Evolutionary conservation across 2,888 invertebrate genomes (phyloP).

Genomic region (Phania funesta): DNA sequence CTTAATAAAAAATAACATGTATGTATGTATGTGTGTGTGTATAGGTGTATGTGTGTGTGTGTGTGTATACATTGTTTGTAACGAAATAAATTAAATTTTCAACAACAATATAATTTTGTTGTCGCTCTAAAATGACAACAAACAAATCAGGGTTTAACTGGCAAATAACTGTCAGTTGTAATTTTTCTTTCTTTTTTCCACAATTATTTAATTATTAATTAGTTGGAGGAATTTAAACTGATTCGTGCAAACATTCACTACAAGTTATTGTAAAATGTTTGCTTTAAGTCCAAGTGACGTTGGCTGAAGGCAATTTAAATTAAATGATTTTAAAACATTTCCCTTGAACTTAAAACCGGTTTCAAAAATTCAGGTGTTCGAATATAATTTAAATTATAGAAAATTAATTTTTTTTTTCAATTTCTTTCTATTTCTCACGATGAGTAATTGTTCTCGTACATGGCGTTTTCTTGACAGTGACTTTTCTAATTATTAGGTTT

Average conservation of each 20-base stretch:
- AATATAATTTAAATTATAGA: not conserved
- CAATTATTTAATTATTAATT: slow-evolving; percentile 9
- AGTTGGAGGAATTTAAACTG: not conserved
- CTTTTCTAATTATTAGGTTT: too few relatives aligned
- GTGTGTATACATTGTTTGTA: too few relatives aligned
- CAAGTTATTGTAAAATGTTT: slow-evolving; percentile 2
- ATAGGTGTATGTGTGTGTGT: too few relatives aligned
- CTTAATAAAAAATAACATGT: too few relatives aligned
- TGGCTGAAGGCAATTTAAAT: slow-evolving; percentile 6
- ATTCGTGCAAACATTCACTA: not conserved
- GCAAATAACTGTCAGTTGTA: not conserved
- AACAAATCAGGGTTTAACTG: not conserved
- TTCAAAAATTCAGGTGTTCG: slow-evolving; percentile 19
- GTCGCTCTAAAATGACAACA: too few relatives aligned
- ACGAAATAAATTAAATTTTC: too few relatives aligned
- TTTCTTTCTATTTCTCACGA: not conserved
- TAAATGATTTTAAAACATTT: not conserved
- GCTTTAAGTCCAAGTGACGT: not conserved
- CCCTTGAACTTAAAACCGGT: not conserved
- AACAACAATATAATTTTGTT: too few relatives aligned
- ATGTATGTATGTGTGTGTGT: too few relatives aligned
- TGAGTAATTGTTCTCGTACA: too few relatives aligned
- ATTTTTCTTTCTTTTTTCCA: not conserved
- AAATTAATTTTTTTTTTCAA: not conserved
- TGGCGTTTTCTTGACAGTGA: too few relatives aligned